A percentile compares a stretch with the other conserved stretches of the same genome.
Conservation (phyloP, 2,888 invertebrate species). For the Epistrophella euchroma region DNA sequence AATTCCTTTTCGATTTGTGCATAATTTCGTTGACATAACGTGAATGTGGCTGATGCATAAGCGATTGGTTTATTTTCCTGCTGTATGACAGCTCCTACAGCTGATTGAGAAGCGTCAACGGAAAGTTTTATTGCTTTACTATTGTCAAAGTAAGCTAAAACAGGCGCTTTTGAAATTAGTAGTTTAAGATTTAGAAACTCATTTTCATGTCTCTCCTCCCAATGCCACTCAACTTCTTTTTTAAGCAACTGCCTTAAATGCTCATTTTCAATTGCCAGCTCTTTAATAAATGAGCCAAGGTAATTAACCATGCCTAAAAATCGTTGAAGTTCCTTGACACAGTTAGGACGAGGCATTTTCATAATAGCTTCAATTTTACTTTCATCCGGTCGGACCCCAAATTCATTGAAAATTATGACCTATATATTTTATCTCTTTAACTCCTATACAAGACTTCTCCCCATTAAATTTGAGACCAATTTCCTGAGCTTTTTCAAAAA, state of each 20-base stretch:
- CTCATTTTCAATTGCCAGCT: slow-evolving; percentile 31
- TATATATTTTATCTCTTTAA: slow-evolving; percentile 44
- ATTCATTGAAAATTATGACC: slow-evolving; percentile 38
- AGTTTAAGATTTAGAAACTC: slow-evolving; percentile 4
- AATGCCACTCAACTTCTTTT: slow-evolving; percentile 48
- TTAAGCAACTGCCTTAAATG: slow-evolving; percentile 34
- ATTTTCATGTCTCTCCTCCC: slow-evolving; percentile 21
- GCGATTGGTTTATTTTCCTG: neutral
- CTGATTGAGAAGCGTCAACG: slow-evolving; percentile 11
- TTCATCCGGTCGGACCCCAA: slow-evolving; percentile 15
- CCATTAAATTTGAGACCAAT: slow-evolving; percentile 31
- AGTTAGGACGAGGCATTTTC: slow-evolving; percentile 34
- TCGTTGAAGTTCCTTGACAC: slow-evolving; percentile 33
- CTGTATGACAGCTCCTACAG: slow-evolving; percentile 8
- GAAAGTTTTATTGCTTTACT: neutral
- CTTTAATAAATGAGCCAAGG: slow-evolving; percentile 31
- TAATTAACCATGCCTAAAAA: slow-evolving; percentile 51
- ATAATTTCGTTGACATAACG: neutral
- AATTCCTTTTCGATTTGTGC: slow-evolving; percentile 4
- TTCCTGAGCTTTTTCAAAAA: slow-evolving; percentile 23
- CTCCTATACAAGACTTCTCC: slow-evolving; percentile 15
- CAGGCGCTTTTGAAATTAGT: slow-evolving; percentile 4
- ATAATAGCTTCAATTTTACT: slow-evolving; percentile 40
- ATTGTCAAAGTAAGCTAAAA: slow-evolving; percentile 1
- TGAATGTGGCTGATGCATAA: slow-evolving; percentile 1